phyloP scores from a whole-genome alignment of 2,888 invertebrate genomes.

The Mermis nigrescens region DNA sequence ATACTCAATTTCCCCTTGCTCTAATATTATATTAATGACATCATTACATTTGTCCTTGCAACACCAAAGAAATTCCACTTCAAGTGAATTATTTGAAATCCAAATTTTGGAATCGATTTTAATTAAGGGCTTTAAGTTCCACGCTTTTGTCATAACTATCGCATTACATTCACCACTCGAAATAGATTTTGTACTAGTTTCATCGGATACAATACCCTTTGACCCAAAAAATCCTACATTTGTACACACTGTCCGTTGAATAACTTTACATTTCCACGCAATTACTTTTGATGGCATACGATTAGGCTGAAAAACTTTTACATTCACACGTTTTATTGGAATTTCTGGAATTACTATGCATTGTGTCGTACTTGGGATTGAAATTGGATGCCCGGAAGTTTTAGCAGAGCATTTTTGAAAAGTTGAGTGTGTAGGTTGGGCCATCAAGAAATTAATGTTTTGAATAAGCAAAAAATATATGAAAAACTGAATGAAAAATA shows the following conservation, averaged over 20 bases:
- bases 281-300: background rate
- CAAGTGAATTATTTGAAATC: background rate
- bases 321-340: background rate
- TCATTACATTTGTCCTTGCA: background rate
- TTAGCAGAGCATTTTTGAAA: too few relatives aligned
- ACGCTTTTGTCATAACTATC: background rate
- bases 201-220: background rate
- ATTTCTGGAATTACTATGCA: background rate
- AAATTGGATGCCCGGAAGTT: background rate
- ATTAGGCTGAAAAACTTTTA: background rate
- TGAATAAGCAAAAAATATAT: too few relatives aligned
- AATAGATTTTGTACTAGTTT: background rate
- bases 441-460: too few relatives aligned
- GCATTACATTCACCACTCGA: background rate
- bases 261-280: background rate
- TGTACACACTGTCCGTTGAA: background rate
- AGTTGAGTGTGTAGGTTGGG: too few relatives aligned
- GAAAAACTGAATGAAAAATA: too few relatives aligned
- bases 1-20: background rate
- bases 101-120: background rate
- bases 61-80: background rate
- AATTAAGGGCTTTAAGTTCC: background rate
- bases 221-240: background rate
- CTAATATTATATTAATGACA: background rate
- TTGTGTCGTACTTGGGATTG: background rate